phyloP scores from a whole-genome alignment of 2,113 vertebrate genomes.

The Chauna torquata region DNA sequence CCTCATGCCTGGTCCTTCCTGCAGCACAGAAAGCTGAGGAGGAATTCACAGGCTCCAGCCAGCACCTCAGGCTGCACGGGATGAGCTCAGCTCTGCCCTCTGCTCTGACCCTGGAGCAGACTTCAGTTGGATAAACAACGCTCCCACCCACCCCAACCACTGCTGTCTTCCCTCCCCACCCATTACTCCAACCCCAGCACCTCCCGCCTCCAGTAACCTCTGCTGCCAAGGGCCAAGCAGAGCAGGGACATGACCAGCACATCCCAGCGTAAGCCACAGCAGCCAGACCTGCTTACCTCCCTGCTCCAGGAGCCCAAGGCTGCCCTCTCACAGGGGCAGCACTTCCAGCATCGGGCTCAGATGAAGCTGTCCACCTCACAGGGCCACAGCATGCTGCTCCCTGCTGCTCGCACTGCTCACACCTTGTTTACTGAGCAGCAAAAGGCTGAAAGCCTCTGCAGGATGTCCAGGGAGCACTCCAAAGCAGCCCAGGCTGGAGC shows the following conservation, averaged over 20 bases:
- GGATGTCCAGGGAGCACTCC: accelerated
- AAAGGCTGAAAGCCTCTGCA: neutral
- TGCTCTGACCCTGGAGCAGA: neutral
- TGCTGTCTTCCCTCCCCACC: neutral
- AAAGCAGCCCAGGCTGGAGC: neutral
- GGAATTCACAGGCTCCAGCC: neutral
- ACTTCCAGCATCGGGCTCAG: neutral
- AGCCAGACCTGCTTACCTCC: neutral
- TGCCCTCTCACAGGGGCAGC: accelerated
- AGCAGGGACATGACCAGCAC: neutral
- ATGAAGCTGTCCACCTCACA: no score
- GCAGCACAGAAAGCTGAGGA: neutral
- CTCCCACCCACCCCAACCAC: neutral
- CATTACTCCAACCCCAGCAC: neutral
- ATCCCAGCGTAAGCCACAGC: neutral
- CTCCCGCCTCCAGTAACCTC: neutral
- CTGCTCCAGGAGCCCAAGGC: neutral
- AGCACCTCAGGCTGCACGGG: accelerated
- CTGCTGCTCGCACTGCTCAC: no score
- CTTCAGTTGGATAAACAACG: neutral
- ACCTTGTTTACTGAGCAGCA: neutral
- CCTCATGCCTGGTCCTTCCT: neutral
- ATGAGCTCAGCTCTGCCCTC: neutral
- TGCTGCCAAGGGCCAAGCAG: neutral
- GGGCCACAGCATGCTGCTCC: neutral